phyloP scores from a whole-genome alignment of 2,888 invertebrate genomes.

The Drosophila mayaguana region DNA sequence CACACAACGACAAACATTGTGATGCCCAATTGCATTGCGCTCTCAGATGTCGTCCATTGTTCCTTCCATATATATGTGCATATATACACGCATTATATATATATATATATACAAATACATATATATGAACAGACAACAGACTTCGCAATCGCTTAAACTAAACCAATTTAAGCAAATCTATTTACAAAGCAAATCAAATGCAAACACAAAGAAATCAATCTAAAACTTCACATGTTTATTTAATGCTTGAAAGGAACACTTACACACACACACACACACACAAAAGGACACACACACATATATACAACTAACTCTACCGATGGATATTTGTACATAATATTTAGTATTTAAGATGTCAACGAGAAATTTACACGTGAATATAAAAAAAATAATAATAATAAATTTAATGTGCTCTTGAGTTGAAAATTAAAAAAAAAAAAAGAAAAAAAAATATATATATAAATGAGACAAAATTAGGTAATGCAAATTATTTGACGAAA shows the following conservation, averaged over 20 bases:
- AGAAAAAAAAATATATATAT: neutral
- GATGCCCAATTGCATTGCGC: slow-evolving; percentile 20
- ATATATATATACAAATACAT: neutral
- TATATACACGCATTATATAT: slow-evolving; percentile 49
- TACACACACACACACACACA: neutral
- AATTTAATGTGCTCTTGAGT: slow-evolving; percentile 64
- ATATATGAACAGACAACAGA: slow-evolving; percentile 25
- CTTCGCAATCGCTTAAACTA: slow-evolving; percentile 64
- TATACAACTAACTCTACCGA: slow-evolving; percentile 37
- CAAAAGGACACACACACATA: slow-evolving; percentile 26
- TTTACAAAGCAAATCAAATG: slow-evolving; percentile 52
- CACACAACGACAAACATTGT: slow-evolving; percentile 65
- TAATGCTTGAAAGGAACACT: slow-evolving; percentile 51
- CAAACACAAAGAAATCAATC: slow-evolving; percentile 13
- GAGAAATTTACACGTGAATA: slow-evolving; percentile 54
- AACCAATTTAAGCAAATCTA: slow-evolving; percentile 38
- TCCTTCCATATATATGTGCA: slow-evolving; percentile 76
- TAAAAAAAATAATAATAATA: slow-evolving; percentile 7
- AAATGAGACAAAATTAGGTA: slow-evolving; percentile 13
- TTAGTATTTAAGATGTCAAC: slow-evolving; percentile 68
- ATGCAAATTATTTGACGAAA: slow-evolving; percentile 37
- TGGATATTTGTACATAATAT: slow-evolving; percentile 73
- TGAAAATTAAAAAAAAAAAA: slow-evolving; percentile 33
- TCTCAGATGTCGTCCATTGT: slow-evolving; percentile 78
- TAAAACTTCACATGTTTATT: slow-evolving; percentile 36